These are phyloP conservation scores for Caiman crocodilus DNA, from an alignment of 2,797 vertebrate genomes.

Conservation along the genomic window DNA sequence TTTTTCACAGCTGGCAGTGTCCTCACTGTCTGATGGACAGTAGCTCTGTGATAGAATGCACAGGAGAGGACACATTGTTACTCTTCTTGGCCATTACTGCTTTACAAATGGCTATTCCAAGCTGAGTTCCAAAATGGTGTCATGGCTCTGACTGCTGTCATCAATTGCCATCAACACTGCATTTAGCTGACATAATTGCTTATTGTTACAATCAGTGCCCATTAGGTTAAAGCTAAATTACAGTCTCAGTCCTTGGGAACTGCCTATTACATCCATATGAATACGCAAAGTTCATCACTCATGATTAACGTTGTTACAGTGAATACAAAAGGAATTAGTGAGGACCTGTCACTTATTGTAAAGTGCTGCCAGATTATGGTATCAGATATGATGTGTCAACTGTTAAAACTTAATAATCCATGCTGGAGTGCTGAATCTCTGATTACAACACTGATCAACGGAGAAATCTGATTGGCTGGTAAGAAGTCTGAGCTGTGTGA, in stretches of 20 bases:
- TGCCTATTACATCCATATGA: conserved; percentile 79
- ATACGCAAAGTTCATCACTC: conserved; percentile 81
- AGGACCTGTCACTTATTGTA: conserved; percentile 76
- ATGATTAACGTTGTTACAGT: conserved; percentile 76
- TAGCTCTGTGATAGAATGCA: conserved; percentile 62
- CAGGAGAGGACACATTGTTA: conserved; percentile 67
- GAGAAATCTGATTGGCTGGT: conserved; percentile 67
- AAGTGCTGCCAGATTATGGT: conserved; percentile 73
- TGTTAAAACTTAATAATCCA: conserved; percentile 72
- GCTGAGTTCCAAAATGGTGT: conserved; percentile 73
- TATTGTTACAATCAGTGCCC: conserved; percentile 80
- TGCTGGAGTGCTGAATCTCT: conserved; percentile 70
- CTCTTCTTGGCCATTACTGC: conserved; percentile 32
- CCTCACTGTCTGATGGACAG: conserved; percentile 19
- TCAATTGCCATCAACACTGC: conserved; percentile 77
- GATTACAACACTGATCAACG: conserved; percentile 72
- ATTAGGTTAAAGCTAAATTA: conserved; percentile 80
- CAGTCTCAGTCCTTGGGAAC: conserved; percentile 81
- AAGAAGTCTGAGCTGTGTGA: neutral
- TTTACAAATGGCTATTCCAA: conserved; percentile 73
- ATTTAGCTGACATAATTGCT: conserved; percentile 82
- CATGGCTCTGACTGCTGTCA: conserved; percentile 71
- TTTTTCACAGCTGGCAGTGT: conserved; percentile 57
- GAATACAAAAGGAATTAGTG: conserved; percentile 77
- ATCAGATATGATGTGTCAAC: conserved; percentile 68